These are phyloP conservation scores for Serinus canaria DNA, from an alignment of 2,113 vertebrate species.

Conservation along the genomic window DNA sequence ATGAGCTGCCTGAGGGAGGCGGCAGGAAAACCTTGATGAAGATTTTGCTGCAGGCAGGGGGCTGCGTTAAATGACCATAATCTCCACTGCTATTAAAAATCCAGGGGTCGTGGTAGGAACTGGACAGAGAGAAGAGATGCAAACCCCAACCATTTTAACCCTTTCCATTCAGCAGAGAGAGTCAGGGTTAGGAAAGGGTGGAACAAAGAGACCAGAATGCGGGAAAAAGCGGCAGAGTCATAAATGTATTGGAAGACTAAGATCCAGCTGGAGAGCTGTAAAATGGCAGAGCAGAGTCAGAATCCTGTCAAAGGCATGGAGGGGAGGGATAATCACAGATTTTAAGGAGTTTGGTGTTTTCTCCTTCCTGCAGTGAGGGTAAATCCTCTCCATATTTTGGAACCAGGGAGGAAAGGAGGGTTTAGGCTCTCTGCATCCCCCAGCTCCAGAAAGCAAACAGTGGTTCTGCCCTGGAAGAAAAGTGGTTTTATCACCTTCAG, in stretches of 20 bases:
- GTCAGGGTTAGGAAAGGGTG: not conserved
- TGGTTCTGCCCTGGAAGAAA: not conserved
- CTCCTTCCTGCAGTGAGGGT: not conserved
- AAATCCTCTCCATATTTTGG: not conserved
- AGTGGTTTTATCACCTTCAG: not conserved
- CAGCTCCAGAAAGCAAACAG: not conserved
- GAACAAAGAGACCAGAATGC: not conserved
- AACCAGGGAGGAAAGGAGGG: not conserved
- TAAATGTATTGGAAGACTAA: not conserved
- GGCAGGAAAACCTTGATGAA: conserved; percentile 40
- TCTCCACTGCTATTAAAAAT: not conserved
- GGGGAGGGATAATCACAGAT: not conserved
- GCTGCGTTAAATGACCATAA: conserved; percentile 30
- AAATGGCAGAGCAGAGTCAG: not conserved
- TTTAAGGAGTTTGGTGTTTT: not conserved
- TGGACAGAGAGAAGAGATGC: not conserved
- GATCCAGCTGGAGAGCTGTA: not conserved
- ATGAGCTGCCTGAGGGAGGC: conserved; percentile 30
- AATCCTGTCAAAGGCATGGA: not conserved
- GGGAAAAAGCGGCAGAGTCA: not conserved
- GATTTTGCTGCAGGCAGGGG: conserved; percentile 47
- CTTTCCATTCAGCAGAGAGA: not conserved
- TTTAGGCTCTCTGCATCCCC: not conserved
- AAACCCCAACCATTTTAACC: not conserved
- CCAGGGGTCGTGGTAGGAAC: not conserved